Conservation (phyloP, 2,797 vertebrate genomes). For the Eulemur mongoz region DNA sequence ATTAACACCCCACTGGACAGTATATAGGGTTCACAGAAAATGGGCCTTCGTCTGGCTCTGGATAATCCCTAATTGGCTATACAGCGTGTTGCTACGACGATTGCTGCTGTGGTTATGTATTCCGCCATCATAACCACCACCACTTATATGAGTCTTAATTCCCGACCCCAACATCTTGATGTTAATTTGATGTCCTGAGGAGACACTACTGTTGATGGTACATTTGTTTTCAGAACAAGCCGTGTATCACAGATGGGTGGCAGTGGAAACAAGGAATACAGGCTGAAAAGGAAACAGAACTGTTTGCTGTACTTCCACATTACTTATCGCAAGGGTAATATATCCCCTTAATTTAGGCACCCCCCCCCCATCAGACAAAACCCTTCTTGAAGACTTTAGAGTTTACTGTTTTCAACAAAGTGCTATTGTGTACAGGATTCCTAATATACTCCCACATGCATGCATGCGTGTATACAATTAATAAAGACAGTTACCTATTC, state of each 20-base stretch:
- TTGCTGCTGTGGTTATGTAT: not conserved
- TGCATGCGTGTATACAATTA: not conserved
- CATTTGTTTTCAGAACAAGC: constrained; percentile 20
- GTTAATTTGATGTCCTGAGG: not conserved
- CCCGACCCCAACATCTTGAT: not conserved
- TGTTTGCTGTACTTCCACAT: not conserved
- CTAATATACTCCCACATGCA: not conserved
- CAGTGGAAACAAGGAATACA: not conserved
- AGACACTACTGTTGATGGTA: not conserved
- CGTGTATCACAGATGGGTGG: not conserved
- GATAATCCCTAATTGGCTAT: not conserved
- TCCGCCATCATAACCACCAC: not conserved
- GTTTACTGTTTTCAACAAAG: not conserved
- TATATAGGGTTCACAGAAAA: not conserved
- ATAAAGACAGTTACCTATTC: not conserved
- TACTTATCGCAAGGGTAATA: not conserved
- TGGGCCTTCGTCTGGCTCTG: not conserved
- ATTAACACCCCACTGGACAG: not conserved
- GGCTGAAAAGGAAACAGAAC: not conserved
- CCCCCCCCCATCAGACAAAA: not conserved
- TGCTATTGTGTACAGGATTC: not conserved
- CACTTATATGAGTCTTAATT: not conserved
- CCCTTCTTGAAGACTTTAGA: not conserved
- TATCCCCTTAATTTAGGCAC: not conserved
- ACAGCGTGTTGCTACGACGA: fast-evolving